phyloP scores from a whole-genome alignment of 1,140 invertebrate genomes.

The Zaprionus tsacasi region DNA sequence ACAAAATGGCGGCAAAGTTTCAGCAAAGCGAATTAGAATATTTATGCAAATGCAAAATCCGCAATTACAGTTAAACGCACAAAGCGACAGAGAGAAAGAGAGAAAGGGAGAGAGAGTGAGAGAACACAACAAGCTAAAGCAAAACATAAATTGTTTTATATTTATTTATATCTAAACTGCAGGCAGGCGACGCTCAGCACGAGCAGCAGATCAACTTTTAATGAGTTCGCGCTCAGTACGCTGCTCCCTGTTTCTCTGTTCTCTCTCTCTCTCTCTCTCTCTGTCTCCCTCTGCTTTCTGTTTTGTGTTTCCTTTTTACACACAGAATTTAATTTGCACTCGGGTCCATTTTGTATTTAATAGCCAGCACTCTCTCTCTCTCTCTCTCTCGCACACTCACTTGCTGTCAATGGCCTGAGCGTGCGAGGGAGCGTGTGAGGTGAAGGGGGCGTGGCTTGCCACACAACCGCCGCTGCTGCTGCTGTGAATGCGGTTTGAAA shows the following conservation, averaged over 20 bases:
- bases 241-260: neutral
- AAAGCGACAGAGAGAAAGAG: neutral
- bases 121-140: conserved; percentile 12
- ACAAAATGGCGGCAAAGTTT: neutral
- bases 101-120: too few relatives aligned
- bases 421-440: neutral
- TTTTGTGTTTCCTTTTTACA: conserved; percentile 42
- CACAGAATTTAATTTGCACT: conserved; percentile 73
- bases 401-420: conserved; percentile 49
- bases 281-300: neutral
- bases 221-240: conserved; percentile 49
- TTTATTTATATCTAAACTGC: conserved; percentile 55
- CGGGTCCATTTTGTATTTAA: conserved; percentile 51
- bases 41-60: conserved; percentile 46
- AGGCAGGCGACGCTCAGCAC: neutral
- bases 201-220: conserved; percentile 65
- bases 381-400: conserved; percentile 11
- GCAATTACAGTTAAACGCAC: conserved; percentile 40
- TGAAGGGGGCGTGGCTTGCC: conserved; percentile 12
- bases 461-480: conserved; percentile 30
- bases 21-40: conserved; percentile 20
- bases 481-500: conserved; percentile 61
- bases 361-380: conserved; percentile 18
- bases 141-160: conserved; percentile 47
- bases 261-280: too few relatives aligned